Evolutionary conservation across 2,888 invertebrate species (phyloP), one percentile per base, ranked within the genome.

Genomic region (Drosophila yooni): DNA sequence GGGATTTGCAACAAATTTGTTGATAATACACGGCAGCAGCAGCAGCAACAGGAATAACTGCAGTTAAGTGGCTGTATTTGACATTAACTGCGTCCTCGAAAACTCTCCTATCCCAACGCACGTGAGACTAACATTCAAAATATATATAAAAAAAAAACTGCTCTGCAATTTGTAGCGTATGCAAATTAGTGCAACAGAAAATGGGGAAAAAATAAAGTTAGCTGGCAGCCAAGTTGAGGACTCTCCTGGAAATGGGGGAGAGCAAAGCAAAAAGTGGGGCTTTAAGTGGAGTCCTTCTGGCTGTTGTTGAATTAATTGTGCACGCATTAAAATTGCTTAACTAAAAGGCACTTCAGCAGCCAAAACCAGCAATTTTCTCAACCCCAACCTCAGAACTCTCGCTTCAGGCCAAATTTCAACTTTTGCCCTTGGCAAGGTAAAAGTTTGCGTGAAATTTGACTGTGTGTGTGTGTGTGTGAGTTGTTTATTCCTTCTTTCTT

Each of bases 231-330:
- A 69, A 76, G 70, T 60, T 51, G 48, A 56, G 60, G 48, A 56
- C 66, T 31, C 72, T 54, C 6, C 51, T 34, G 29, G 15, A 15
- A 25, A 43, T 15, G 11, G 15, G 43, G 40, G 29, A 7, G 13
- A 29, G 21, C 27, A 11, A 4, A 8, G 34, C 27, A 27, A 25
- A n/a, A 56, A 43, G 46, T 27, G 43, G 53, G 31, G 34, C 50
- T 7, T 21, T 62, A 70, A 75, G 66, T 53, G 62, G 59, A 75
- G 58, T 75, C 54, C 72, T 81, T 77, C 56, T 70, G 59, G 70
- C 81, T 87, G 83, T 67, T 79, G 79, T 85, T 86, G 87, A 85
- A 83, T 82, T 85, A 84, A 89, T 85, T 89, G 85, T 87, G 85
- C 81, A 77, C 78, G 82, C 89, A 85, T 82, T 89, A 82, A 88